Percentiles rank a stretch among this genome's conserved stretches.
Conservation (phyloP, 2,113 vertebrate genomes). For the Ibidorhyncha struthersii region DNA sequence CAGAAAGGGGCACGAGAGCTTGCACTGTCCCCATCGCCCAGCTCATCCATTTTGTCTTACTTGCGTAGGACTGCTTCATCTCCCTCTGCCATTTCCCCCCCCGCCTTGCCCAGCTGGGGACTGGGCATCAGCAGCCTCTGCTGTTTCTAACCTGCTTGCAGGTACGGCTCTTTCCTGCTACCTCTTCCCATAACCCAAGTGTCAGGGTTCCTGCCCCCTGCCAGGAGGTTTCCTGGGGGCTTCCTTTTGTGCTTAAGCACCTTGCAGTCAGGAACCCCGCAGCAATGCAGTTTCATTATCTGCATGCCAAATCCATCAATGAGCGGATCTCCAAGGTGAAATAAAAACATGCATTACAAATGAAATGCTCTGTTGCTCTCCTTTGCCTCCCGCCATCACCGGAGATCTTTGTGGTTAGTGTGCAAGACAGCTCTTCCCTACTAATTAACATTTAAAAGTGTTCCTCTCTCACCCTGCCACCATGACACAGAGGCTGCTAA, state of each 20-base stretch:
- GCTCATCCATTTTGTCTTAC: not conserved
- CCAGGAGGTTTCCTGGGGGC: not conserved
- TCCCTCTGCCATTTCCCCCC: not conserved
- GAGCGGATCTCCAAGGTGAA: constrained; percentile 55
- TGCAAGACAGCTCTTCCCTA: constrained; percentile 33
- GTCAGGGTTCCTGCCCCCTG: not conserved
- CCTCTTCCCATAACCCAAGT: not conserved
- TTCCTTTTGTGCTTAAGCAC: constrained; percentile 37
- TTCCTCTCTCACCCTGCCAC: constrained; percentile 21
- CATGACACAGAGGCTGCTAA: not conserved
- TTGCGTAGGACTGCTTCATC: not conserved
- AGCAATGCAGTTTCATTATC: constrained; percentile 48
- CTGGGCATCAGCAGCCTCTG: not conserved
- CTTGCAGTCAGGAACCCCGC: constrained; percentile 8
- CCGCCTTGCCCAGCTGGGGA: not conserved
- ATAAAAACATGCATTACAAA: constrained; percentile 64
- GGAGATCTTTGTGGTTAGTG: constrained; percentile 34
- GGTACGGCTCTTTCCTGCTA: not conserved
- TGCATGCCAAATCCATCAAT: constrained; percentile 36
- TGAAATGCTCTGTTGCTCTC: constrained; percentile 39
- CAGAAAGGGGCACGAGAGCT: not conserved
- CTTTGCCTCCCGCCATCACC: constrained; percentile 48
- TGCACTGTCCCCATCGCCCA: not conserved
- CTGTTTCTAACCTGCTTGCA: not conserved
- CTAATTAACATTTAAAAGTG: constrained; percentile 66